phyloP scores from a whole-genome alignment of 2,797 vertebrate genomes.

The Naso thynnoides region DNA sequence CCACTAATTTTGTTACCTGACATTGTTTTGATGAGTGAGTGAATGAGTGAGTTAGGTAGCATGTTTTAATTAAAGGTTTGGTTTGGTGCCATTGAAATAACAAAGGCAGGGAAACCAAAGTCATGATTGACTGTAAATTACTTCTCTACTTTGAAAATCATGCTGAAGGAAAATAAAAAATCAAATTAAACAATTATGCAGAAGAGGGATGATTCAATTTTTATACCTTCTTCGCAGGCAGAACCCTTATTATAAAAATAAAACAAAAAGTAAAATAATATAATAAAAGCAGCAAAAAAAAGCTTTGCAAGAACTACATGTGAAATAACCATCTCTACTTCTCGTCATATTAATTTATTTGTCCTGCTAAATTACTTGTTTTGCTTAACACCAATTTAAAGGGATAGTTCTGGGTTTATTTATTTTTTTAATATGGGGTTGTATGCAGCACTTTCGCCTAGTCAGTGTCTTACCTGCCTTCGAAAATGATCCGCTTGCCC shows the following conservation, averaged over 20 bases:
- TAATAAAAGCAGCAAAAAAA: background rate
- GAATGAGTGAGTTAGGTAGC: background rate
- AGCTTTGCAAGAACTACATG: background rate
- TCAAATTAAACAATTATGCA: background rate
- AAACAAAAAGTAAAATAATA: no score
- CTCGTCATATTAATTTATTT: background rate
- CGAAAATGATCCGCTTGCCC: no score
- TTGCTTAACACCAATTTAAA: background rate
- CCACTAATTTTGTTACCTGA: background rate
- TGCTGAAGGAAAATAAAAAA: background rate
- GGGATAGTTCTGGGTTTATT: no score
- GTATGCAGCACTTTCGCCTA: no score
- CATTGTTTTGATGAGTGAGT: conserved; percentile 7
- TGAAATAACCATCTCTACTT: background rate
- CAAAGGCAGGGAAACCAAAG: background rate
- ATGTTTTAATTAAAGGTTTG: background rate
- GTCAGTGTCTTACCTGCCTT: no score
- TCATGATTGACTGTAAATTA: background rate
- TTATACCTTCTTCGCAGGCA: no score
- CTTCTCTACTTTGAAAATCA: background rate
- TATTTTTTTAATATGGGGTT: no score
- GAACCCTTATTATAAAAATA: no score
- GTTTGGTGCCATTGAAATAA: background rate
- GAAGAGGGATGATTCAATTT: no score
- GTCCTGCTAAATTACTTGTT: background rate